Conservation (phyloP, 2,888 invertebrate species). For the Thalpophila matura region DNA sequence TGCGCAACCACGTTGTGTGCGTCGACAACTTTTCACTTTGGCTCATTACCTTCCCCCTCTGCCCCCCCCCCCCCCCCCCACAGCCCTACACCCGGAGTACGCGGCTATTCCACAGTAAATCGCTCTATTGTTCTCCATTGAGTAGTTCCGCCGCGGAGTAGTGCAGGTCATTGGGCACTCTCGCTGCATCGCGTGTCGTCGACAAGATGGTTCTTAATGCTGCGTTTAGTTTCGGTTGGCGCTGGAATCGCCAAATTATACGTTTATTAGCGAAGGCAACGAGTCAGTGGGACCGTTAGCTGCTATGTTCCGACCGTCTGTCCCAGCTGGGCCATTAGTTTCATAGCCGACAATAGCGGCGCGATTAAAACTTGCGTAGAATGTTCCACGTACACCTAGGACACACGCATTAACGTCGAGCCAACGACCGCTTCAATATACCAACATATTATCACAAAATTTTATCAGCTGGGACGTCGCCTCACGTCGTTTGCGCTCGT, state of each 20-base stretch:
- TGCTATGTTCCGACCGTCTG: neutral
- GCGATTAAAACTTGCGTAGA: neutral
- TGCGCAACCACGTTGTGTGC: no score
- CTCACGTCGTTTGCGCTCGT: neutral
- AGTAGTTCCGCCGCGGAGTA: neutral
- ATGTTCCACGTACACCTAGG: no score
- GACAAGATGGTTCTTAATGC: neutral
- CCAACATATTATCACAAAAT: constrained; percentile 11
- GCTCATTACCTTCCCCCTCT: constrained; percentile 10
- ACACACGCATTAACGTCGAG: no score
- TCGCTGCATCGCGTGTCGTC: neutral
- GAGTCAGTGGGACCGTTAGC: neutral
- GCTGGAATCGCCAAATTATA: constrained; percentile 22
- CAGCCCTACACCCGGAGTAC: neutral
- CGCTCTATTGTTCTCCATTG: constrained; percentile 22
- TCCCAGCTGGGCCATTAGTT: constrained; percentile 2
- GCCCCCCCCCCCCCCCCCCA: no score
- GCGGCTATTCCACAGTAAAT: constrained; percentile 6
- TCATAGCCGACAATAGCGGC: neutral
- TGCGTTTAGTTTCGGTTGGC: neutral
- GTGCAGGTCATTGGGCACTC: neutral
- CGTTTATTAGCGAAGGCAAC: constrained; percentile 22
- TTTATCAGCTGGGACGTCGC: neutral
- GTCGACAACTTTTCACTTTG: constrained; percentile 11
- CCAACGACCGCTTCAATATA: no score